Base-by-base conservation (phyloP, 2,113 vertebrate species). In the Trinectes maculatus region DNA sequence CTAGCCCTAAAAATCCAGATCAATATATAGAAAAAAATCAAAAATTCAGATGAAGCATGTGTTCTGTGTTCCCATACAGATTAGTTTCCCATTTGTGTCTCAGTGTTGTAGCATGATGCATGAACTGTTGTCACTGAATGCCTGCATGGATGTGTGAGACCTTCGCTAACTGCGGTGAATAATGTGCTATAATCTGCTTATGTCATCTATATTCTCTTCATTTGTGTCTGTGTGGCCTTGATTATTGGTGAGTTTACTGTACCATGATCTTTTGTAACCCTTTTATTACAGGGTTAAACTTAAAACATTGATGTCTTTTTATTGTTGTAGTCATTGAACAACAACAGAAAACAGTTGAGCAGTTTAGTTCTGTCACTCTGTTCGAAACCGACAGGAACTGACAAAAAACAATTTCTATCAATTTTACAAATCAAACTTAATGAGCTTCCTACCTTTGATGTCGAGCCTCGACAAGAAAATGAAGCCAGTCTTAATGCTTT, bases 11-110 rank as follows among this genome's bases (percentile, higher is more conserved):
- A n/a, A n/a, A n/a, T n/a, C n/a, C n/a, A n/a, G n/a, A n/a, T n/a
- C n/a, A n/a, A n/a, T n/a, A n/a, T n/a, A n/a, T n/a, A n/a, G n/a
- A n/a, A n/a, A n/a, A n/a, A n/a, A n/a, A n/a, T n/a, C n/a, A n/a
- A n/a, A n/a, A n/a, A n/a, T n/a, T n/a, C n/a, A n/a, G n/a, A n/a
- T n/a, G n/a, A 39, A 39, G 13, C 36, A 40, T 40, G 16, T 40
- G 7, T 40, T n/a, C 16, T 40, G 5, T 40, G 16, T 18, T 40
- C 31, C 19, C 18, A 33, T 0, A 22, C 33, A 54, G 37, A 48
- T 67, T 53, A 53, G 69, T 76, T 80, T 69, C 59, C 62, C 52
- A 3, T 4, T 18, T 43, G 77, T 74, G 69, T 77, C 69, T 80
- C 54, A 11, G 53, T 36, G 52, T 44, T 51, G 1, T 16, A 22